phyloP scores from a whole-genome alignment of 2,888 invertebrate species.

The Tineola bisselliella region DNA sequence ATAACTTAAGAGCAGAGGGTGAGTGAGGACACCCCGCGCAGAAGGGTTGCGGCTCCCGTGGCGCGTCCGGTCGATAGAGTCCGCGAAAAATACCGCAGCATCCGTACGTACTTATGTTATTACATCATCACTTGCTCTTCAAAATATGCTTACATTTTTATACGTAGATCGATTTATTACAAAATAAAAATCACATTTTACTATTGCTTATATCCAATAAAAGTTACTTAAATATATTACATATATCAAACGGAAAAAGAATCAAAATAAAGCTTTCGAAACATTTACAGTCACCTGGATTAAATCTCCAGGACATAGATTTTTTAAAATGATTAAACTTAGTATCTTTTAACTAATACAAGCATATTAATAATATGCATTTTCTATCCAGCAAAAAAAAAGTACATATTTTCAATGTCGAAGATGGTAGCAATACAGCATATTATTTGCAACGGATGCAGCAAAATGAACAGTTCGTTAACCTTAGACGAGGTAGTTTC shows the following conservation, averaged over 20 bases:
- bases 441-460: constrained; percentile 67
- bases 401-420: constrained; percentile 52
- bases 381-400: constrained; percentile 26
- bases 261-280: too few relatives aligned
- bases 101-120: constrained; percentile 5
- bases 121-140: background rate
- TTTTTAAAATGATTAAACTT: too few relatives aligned
- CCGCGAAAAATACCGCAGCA: constrained; percentile 27
- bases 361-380: background rate
- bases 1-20: constrained; percentile 27
- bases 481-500: constrained; percentile 54
- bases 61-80: constrained; percentile 36
- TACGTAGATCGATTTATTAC: too few relatives aligned
- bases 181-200: too few relatives aligned
- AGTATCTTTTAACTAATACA: too few relatives aligned
- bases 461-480: constrained; percentile 65
- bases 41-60: constrained; percentile 36
- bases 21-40: constrained; percentile 26
- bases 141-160: background rate
- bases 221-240: too few relatives aligned
- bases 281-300: too few relatives aligned
- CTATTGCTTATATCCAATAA: too few relatives aligned
- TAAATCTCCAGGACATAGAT: too few relatives aligned
- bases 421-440: constrained; percentile 49
- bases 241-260: too few relatives aligned